A percentile compares a stretch with the other conserved stretches of the same genome.
Conservation (phyloP, 1,140 invertebrate species). For the Maconellicoccus hirsutus region DNA sequence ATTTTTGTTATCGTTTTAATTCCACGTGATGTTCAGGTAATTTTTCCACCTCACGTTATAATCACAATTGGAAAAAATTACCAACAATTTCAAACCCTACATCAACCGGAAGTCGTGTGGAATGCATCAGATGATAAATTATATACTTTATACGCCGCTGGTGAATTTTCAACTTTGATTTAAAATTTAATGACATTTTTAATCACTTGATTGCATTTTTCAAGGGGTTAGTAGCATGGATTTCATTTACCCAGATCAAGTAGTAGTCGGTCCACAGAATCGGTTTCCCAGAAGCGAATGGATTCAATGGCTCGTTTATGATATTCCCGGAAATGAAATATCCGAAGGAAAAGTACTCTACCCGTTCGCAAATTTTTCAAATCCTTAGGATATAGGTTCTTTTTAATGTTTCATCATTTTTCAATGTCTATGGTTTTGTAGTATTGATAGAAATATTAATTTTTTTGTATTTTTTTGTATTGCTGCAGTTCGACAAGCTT, state of each 20-base stretch:
- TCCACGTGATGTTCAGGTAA: not conserved
- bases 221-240: not conserved
- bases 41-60: not conserved
- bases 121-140: not conserved
- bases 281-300: not conserved
- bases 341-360: not conserved
- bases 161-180: not conserved
- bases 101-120: not conserved
- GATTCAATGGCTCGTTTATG: not conserved
- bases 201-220: not conserved
- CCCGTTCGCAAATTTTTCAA: not conserved
- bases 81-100: not conserved
- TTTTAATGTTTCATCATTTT: too few relatives aligned
- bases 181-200: not conserved
- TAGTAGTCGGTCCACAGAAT: not conserved
- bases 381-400: not conserved
- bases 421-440: too few relatives aligned
- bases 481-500: not conserved
- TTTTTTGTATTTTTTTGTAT: not conserved
- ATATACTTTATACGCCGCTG: not conserved
- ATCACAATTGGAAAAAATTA: not conserved
- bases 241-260: not conserved
- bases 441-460: not conserved
- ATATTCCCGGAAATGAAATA: not conserved
- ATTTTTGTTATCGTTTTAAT: too few relatives aligned